These are phyloP conservation scores for Platysternon megacephalum DNA, from an alignment of 2,113 vertebrate species.

Conservation along the genomic window DNA sequence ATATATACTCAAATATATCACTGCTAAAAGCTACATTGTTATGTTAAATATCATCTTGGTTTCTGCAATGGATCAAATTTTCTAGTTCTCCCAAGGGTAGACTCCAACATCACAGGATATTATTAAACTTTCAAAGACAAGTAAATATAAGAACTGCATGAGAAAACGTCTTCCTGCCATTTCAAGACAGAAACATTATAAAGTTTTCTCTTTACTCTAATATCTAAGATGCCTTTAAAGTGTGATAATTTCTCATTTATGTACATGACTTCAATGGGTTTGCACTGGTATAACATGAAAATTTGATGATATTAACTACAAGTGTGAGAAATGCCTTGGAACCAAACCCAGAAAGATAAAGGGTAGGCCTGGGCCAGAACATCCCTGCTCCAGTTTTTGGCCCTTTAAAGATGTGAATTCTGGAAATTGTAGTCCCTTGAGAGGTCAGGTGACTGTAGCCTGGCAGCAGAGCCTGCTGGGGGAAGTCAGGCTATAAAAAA, in stretches of 20 bases:
- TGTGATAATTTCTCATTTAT: neutral
- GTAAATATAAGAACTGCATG: neutral
- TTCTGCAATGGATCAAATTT: neutral
- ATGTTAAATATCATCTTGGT: neutral
- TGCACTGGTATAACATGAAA: neutral
- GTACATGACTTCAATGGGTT: neutral
- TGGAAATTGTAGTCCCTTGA: neutral
- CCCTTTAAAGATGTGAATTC: neutral
- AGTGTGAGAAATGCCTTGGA: neutral
- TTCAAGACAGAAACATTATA: neutral
- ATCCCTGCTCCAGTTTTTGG: neutral
- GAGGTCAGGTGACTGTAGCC: neutral
- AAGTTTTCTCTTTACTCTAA: neutral
- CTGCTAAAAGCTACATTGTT: neutral
- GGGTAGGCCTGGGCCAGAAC: neutral
- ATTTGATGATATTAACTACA: neutral
- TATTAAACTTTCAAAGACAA: neutral
- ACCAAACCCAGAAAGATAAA: neutral
- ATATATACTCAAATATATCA: neutral
- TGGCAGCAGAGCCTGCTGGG: neutral
- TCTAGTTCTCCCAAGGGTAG: neutral
- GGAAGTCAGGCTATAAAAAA: neutral
- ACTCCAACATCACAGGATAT: neutral
- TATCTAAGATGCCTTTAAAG: neutral
- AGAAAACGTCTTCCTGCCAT: conserved; percentile 7